These are phyloP conservation scores for Etheostoma nigrum DNA, from an alignment of 2,797 vertebrate species.

Conservation along the genomic window DNA sequence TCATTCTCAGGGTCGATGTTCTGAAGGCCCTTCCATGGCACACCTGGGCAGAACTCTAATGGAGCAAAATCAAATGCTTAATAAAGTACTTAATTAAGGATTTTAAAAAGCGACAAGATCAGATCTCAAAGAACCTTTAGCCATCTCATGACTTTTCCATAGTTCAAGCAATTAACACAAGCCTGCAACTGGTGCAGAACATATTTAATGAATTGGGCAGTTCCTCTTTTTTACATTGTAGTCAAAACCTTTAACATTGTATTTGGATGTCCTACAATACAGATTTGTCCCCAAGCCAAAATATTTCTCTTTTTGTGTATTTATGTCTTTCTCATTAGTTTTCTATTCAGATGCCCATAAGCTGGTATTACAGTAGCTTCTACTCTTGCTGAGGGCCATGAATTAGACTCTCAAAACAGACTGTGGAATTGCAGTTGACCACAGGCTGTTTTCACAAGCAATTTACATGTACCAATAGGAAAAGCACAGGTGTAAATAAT, in stretches of 20 bases:
- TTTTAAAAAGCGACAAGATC: background rate
- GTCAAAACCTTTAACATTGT: background rate
- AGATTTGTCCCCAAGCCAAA: background rate
- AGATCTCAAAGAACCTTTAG: background rate
- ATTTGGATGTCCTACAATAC: background rate
- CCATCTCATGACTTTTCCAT: background rate
- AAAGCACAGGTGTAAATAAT: background rate
- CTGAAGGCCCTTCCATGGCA: slow-evolving; percentile 99
- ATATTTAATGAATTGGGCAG: background rate
- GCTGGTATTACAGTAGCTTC: background rate
- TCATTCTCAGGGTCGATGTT: slow-evolving; percentile 99
- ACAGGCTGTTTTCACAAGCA: background rate
- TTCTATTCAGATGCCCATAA: background rate
- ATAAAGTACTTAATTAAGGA: background rate
- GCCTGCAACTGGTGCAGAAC: background rate
- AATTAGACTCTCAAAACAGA: background rate
- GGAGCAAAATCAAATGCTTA: slow-evolving; percentile 2
- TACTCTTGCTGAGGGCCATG: background rate
- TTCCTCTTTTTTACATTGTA: background rate
- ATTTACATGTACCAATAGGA: background rate
- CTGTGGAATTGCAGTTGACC: background rate
- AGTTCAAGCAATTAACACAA: background rate
- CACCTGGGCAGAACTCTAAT: slow-evolving; percentile 97
- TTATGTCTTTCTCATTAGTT: background rate
- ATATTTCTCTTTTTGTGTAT: background rate